A percentile compares a stretch with the other conserved stretches of the same genome.
phyloP scores from a whole-genome alignment of 2,888 invertebrate species.

The Proisotoma minuta region DNA sequence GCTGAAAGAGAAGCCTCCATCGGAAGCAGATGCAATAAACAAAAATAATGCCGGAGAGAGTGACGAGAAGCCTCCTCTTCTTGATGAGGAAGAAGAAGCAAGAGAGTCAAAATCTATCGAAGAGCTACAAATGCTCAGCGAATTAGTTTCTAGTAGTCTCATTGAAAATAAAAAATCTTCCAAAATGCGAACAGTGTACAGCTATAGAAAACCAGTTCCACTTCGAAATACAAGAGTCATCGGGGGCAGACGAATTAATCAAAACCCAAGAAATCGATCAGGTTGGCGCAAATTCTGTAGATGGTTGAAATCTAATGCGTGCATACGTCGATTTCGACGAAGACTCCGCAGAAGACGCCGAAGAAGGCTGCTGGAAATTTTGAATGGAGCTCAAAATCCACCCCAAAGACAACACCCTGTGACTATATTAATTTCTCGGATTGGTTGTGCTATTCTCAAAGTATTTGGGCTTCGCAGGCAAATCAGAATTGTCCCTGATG shows the following conservation, averaged over 20 bases:
- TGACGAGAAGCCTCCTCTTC: no score
- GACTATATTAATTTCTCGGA: neutral
- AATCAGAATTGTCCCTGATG: neutral
- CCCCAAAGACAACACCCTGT: neutral
- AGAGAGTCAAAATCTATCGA: neutral
- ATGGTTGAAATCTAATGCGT: neutral
- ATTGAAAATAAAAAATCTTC: slow-evolving; percentile 3
- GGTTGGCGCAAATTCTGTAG: neutral
- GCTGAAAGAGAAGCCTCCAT: neutral
- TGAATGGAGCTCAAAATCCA: neutral
- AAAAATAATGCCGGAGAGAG: no score
- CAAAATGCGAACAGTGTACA: slow-evolving; percentile 19
- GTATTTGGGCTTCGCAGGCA: neutral
- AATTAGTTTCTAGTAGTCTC: neutral
- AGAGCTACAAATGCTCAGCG: neutral
- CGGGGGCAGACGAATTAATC: neutral
- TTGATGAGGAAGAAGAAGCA: no score
- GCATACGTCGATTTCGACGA: neutral
- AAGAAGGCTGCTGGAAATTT: neutral
- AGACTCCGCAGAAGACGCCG: neutral
- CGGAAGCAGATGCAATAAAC: neutral
- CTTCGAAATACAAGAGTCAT: neutral
- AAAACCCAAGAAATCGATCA: neutral
- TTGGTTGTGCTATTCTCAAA: neutral
- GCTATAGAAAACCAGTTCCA: slow-evolving; percentile 11